These are phyloP conservation scores for Elmis aenea DNA, from an alignment of 2,888 invertebrate genomes.

Conservation along the genomic window DNA sequence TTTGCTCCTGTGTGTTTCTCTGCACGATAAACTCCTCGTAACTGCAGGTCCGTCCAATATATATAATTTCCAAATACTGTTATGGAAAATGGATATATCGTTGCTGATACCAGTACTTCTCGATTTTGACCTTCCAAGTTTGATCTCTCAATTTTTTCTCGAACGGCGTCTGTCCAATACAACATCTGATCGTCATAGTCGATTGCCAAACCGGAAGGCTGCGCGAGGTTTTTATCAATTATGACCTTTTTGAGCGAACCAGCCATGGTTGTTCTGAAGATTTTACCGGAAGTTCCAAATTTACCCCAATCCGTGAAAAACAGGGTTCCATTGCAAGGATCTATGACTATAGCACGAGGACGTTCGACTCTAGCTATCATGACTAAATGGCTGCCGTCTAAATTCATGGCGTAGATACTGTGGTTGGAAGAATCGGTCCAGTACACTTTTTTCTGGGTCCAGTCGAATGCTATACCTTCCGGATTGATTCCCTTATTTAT, in stretches of 20 bases:
- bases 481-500: conserved; percentile 81
- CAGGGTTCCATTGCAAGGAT: conserved; percentile 92
- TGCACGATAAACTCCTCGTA: conserved; percentile 91
- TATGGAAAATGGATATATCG: conserved; percentile 93
- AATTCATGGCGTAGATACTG: conserved; percentile 91
- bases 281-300: conserved; percentile 88
- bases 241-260: conserved; percentile 87
- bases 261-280: conserved; percentile 93
- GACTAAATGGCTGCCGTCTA: conserved; percentile 79
- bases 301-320: conserved; percentile 97
- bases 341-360: conserved; percentile 90
- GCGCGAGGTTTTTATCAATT: conserved; percentile 84
- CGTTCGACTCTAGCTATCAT: conserved; percentile 92
- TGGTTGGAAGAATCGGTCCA: conserved; percentile 97
- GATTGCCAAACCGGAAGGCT: conserved; percentile 92
- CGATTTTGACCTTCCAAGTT: conserved; percentile 82
- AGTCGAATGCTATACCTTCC: conserved; percentile 93
- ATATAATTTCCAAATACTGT: conserved; percentile 86
- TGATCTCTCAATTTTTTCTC: conserved; percentile 92
- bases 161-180: conserved; percentile 96
- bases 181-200: conserved; percentile 90
- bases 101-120: conserved; percentile 79
- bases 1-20: conserved; percentile 96
- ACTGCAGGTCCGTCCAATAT: conserved; percentile 93
- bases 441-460: conserved; percentile 96